These are phyloP conservation scores for Pipra filicauda DNA, from an alignment of 2,113 vertebrate species.

Conservation along the genomic window DNA sequence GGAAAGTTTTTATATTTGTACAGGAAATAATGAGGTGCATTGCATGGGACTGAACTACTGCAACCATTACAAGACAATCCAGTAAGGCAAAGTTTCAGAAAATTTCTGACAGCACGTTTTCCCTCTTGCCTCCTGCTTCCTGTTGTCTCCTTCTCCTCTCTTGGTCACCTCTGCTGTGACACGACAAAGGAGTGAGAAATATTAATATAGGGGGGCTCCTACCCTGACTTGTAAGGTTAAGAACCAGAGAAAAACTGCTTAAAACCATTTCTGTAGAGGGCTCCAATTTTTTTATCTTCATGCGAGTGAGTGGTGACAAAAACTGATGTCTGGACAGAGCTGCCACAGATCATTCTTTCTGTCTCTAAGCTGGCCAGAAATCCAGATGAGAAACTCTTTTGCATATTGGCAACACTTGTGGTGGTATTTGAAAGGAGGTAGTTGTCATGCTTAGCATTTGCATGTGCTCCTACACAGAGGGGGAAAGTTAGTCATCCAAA, in stretches of 20 bases:
- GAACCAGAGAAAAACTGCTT: not conserved
- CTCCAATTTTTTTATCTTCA: not conserved
- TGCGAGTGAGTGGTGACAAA: not conserved
- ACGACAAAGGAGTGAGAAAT: not conserved
- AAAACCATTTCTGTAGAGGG: not conserved
- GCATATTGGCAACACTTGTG: not conserved
- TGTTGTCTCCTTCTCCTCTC: not conserved
- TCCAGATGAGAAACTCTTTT: not conserved
- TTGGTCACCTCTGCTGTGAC: rapidly evolving
- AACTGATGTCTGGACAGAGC: not conserved
- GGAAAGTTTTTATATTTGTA: not conserved
- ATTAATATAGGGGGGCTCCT: not conserved
- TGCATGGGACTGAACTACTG: not conserved
- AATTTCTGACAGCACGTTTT: not conserved
- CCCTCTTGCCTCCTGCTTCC: not conserved
- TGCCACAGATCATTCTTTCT: not conserved
- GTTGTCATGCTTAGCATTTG: not conserved
- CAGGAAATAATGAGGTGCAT: not conserved
- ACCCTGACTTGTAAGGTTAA: not conserved
- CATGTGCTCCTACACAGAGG: not conserved
- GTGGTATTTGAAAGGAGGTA: not conserved
- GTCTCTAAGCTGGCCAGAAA: not conserved
- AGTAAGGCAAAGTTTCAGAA: not conserved
- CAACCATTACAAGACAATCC: not conserved
- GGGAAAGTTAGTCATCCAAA: not conserved